These are phyloP conservation scores for Parnassius mnemosyne DNA, from an alignment of 2,888 invertebrate species.

Conservation along the genomic window DNA sequence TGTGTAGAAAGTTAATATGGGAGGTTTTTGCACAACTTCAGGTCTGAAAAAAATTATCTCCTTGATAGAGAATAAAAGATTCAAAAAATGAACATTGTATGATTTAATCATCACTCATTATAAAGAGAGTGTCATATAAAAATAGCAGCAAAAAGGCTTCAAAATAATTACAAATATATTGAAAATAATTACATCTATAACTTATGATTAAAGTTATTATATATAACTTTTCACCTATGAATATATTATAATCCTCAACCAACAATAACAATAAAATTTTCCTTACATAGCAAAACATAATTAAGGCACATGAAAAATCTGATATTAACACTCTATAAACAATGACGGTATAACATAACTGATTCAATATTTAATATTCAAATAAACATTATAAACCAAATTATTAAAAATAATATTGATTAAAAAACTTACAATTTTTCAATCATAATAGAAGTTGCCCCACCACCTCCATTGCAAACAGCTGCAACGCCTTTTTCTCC, in stretches of 20 bases:
- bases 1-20: conserved; percentile 89
- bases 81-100: conserved; percentile 26
- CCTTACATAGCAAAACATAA: conserved; percentile 20
- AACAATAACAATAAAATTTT: conserved; percentile 7
- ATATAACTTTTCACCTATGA: background rate
- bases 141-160: conserved; percentile 15
- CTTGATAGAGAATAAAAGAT: conserved; percentile 25
- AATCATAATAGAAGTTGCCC: conserved; percentile 96
- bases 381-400: background rate
- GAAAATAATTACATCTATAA: no score
- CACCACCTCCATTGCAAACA: conserved; percentile 99
- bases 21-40: conserved; percentile 65
- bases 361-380: conserved; percentile 7
- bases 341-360: conserved; percentile 6
- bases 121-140: conserved; percentile 19
- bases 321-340: no score
- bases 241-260: conserved; percentile 14
- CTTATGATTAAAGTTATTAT: no score
- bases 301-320: conserved; percentile 18
- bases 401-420: conserved; percentile 19
- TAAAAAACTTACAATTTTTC: conserved; percentile 90
- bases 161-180: background rate
- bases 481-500: conserved; percentile 97
- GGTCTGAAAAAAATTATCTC: conserved; percentile 56
- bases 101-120: conserved; percentile 33